Evolutionary conservation across 2,797 vertebrate species (phyloP).

Genomic region (Crax fasciolata): DNA sequence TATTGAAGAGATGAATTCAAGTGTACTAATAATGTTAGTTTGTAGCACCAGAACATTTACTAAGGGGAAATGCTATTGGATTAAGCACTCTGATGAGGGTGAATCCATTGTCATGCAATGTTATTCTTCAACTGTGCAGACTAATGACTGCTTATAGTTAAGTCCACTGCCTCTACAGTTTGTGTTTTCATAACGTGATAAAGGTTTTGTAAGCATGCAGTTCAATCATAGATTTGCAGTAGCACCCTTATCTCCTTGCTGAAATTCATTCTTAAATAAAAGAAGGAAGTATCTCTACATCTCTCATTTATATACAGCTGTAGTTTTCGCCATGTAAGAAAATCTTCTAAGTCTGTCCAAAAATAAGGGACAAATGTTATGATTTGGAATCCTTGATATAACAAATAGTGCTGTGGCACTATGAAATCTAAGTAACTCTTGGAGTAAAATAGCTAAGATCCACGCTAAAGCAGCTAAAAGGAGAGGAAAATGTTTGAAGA

Average conservation of each 20-base stretch:
- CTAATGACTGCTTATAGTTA: not conserved
- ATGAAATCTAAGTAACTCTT: not conserved
- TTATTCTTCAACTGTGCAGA: not conserved
- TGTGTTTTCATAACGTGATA: not conserved
- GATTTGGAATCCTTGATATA: not conserved
- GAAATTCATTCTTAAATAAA: not conserved
- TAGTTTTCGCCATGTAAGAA: not conserved
- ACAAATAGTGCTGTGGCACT: not conserved
- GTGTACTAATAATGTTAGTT: not conserved
- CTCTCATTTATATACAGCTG: not conserved
- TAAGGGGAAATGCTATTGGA: not conserved
- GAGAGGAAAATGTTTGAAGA: not conserved
- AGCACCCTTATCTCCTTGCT: not conserved
- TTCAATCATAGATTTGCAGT: not conserved
- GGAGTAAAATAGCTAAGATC: not conserved
- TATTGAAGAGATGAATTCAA: not conserved
- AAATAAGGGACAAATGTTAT: not conserved
- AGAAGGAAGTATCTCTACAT: not conserved
- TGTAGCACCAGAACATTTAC: not conserved
- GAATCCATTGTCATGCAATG: accelerated
- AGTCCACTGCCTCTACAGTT: not conserved
- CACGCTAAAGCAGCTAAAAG: not conserved
- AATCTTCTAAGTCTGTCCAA: not conserved
- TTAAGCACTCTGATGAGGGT: not conserved
- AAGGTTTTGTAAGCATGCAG: not conserved